Base-by-base conservation (phyloP, 2,888 invertebrate species). In the Parnassius apollo region DNA sequence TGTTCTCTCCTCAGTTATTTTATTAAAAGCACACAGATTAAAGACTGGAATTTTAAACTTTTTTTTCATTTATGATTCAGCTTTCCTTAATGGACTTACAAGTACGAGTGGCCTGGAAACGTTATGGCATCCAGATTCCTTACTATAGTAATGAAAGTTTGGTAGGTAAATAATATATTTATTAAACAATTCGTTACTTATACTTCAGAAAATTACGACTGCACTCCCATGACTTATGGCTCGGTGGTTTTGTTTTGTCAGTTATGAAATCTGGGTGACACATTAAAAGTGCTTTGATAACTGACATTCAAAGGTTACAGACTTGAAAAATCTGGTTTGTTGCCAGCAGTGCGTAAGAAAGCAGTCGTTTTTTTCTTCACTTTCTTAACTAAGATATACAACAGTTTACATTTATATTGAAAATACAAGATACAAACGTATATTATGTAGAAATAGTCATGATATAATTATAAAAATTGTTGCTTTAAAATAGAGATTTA, bases 81-180 rank as follows among this genome's bases (percentile, higher is more conserved):
- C 25, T 25, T 3, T 4, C 25, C 25, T 25, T 25, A 25, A 7
- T 25, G 4, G 4, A 25, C 25, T 18, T 18, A 7, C 35, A 35
- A 35, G 35, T 35, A 35, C 35, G 7, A 35, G 35, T 35, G 35
- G 35, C 35, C 7, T 35, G 0, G 35, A 35, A 35, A 35, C 3
- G 0, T 35, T 18, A 18, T 18, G 18, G 18, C 18, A 35, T 35
- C 3, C 35, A 4, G 4, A 35, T 35, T 35, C 7, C 35, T 35
- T 35, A 25, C 25, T 0, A 7, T 25, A 35, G 35, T 7, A 35
- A 35, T 35, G 3, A 35, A 35, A 35, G 35, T 35, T 35, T 7
- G 35, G 35, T 35, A 35, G 9, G 11, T 49, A 49, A 57, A 57
- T 57, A 57, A 57, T 57, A 57, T n/a, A 48, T 57, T 57, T 57